These are phyloP conservation scores for Rhyacichthys aspro DNA, from an alignment of 2,797 vertebrate species.

Conservation along the genomic window DNA sequence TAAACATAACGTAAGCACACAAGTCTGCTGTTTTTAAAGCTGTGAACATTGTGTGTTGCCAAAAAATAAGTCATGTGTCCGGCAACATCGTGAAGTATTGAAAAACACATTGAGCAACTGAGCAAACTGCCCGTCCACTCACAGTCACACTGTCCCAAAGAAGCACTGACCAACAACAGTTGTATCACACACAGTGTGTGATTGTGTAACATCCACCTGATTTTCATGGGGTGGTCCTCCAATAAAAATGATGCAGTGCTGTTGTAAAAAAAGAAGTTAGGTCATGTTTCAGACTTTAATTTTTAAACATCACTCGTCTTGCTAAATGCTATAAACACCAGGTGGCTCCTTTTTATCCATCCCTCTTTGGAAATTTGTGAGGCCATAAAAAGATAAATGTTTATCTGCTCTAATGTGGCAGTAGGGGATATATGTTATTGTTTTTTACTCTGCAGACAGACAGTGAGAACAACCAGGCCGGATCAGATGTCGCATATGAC, in stretches of 20 bases:
- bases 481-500: not conserved
- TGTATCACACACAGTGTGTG: not conserved
- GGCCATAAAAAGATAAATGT: conserved; percentile 14
- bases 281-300: not conserved
- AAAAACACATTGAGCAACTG: too few species aligned
- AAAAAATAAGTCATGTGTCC: too few species aligned
- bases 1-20: too few species aligned
- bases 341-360: conserved; percentile 1
- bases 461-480: not conserved
- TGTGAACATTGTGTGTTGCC: too few species aligned
- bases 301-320: not conserved
- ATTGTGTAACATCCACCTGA: not conserved
- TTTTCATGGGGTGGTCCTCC: not conserved
- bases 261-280: not conserved
- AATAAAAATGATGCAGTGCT: not conserved
- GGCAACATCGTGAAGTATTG: too few species aligned
- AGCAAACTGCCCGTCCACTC: too few species aligned
- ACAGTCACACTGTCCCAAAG: too few species aligned
- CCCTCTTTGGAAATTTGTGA: conserved; percentile 2
- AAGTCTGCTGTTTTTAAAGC: too few species aligned
- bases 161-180: too few species aligned
- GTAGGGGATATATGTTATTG: not conserved
- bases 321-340: not conserved
- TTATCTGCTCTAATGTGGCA: not conserved
- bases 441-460: too few species aligned